Conservation (phyloP, 2,888 invertebrate genomes). For the Troides aeacus region DNA sequence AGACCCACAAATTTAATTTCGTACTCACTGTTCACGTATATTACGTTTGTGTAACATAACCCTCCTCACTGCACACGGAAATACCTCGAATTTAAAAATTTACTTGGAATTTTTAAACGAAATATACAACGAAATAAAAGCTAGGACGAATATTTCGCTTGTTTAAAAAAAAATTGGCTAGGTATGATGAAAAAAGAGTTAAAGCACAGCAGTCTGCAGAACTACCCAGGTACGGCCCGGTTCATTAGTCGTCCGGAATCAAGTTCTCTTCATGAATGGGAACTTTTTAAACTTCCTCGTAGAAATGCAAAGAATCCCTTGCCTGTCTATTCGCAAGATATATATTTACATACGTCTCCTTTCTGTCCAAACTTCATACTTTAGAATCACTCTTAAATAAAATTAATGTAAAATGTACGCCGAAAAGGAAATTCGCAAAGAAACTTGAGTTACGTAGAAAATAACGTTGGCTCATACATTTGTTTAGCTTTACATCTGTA, state of each 20-base stretch:
- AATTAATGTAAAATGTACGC: neutral
- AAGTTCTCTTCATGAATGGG: slow-evolving; percentile 45
- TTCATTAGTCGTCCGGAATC: slow-evolving; percentile 58
- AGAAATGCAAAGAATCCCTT: slow-evolving; percentile 28
- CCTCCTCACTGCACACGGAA: slow-evolving; percentile 48
- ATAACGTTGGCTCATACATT: no score
- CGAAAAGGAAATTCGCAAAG: neutral
- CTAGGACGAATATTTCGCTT: slow-evolving; percentile 8
- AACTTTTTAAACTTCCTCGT: slow-evolving; percentile 41
- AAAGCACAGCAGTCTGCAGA: slow-evolving; percentile 40
- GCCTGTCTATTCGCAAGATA: slow-evolving; percentile 15
- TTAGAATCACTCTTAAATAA: slow-evolving; percentile 23
- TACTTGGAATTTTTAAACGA: slow-evolving; percentile 4
- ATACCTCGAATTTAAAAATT: slow-evolving; percentile 2
- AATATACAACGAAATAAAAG: neutral
- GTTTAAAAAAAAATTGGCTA: slow-evolving; percentile 39
- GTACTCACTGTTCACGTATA: slow-evolving; percentile 59
- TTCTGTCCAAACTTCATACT: slow-evolving; percentile 1
- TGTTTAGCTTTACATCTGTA: neutral
- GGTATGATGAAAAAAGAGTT: slow-evolving; percentile 36
- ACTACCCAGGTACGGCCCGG: slow-evolving; percentile 50
- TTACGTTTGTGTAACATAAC: slow-evolving; percentile 54
- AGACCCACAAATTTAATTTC: slow-evolving; percentile 58
- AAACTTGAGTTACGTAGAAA: neutral
- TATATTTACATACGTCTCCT: slow-evolving; percentile 6